Conservation (phyloP, 2,797 vertebrate genomes). For the Prionace glauca region DNA sequence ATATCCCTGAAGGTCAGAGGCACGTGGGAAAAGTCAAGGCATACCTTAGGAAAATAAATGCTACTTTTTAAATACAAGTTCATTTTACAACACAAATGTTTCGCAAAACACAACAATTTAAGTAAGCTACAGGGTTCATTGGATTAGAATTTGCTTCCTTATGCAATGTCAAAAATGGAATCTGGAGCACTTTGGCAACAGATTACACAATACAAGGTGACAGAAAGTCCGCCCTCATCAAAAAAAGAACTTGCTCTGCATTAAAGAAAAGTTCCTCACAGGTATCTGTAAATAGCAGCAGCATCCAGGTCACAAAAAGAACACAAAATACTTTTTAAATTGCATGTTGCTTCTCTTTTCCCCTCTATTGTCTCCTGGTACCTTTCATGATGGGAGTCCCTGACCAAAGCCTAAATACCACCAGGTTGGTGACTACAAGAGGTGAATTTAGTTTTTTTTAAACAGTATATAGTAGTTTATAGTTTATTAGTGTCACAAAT, state of each 20-base stretch:
- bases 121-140: not conserved
- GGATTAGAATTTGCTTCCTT: not conserved
- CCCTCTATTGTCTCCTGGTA: not conserved
- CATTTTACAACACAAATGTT: not conserved
- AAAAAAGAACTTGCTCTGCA: not conserved
- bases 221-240: not conserved
- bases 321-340: not conserved
- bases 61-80: not conserved
- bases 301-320: not conserved
- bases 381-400: not conserved
- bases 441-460: too few species aligned
- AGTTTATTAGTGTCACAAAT: too few species aligned
- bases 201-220: not conserved
- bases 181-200: not conserved
- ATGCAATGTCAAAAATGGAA: not conserved
- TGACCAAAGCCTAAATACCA: not conserved
- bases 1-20: not conserved
- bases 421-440: too few species aligned
- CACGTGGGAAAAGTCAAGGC: not conserved
- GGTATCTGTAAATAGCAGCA: not conserved
- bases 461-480: too few species aligned
- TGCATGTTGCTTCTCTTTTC: not conserved
- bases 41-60: not conserved
- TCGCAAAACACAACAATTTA: not conserved
- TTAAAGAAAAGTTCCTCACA: not conserved